Conservation (phyloP, 2,113 vertebrate species). For the Microtus richardsoni region DNA sequence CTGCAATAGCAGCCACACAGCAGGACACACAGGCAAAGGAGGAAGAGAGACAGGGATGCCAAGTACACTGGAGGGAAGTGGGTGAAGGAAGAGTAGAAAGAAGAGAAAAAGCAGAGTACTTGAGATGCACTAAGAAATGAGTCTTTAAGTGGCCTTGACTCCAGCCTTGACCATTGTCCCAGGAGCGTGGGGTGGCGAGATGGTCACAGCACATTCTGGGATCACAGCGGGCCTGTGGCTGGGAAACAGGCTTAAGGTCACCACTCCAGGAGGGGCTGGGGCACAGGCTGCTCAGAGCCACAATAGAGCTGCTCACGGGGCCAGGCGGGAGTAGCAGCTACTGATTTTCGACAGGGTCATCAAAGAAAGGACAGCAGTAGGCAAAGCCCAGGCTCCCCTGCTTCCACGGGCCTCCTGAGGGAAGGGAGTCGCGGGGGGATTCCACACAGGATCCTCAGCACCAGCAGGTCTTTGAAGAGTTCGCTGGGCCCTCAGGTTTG, state of each 20-base stretch:
- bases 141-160: background rate
- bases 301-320: constrained; percentile 30
- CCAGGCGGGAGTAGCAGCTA: constrained; percentile 57
- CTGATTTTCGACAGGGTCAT: constrained; percentile 53
- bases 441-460: constrained; percentile 87
- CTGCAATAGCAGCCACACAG: background rate
- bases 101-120: constrained; percentile 11
- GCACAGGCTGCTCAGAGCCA: constrained; percentile 43
- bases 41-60: background rate
- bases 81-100: background rate
- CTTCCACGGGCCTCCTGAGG: constrained; percentile 58
- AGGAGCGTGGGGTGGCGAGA: background rate
- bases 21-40: background rate
- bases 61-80: background rate
- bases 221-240: constrained; percentile 18
- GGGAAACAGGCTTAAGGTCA: background rate
- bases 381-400: constrained; percentile 46
- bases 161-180: background rate
- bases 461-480: constrained; percentile 93
- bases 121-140: background rate
- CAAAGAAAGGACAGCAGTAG: constrained; percentile 36
- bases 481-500: constrained; percentile 85
- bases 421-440: background rate
- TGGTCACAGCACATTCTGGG: background rate
- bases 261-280: background rate